These are phyloP conservation scores for Drosophila falleni DNA, from an alignment of 2,888 invertebrate genomes.

Conservation along the genomic window DNA sequence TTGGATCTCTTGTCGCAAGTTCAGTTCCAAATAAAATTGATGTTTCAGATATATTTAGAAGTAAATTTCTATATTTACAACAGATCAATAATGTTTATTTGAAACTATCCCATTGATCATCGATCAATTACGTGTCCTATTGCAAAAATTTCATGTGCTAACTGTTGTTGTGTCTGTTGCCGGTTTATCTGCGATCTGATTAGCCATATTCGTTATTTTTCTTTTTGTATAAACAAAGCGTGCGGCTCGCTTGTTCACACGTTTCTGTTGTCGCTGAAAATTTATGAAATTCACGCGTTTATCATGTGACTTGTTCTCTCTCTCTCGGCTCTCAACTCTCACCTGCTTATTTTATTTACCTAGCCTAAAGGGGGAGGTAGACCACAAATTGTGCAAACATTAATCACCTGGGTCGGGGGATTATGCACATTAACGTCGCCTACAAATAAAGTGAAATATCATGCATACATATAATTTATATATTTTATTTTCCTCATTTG, in stretches of 20 bases:
- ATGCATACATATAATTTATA: neutral
- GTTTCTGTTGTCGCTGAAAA: constrained; percentile 65
- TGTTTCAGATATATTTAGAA: constrained; percentile 31
- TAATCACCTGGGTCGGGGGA: constrained; percentile 44
- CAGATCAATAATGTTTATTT: constrained; percentile 20
- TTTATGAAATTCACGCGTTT: constrained; percentile 67
- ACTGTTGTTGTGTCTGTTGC: constrained; percentile 27
- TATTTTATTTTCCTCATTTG: constrained; percentile 12
- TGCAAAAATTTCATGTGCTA: constrained; percentile 18
- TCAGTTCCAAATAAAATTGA: constrained; percentile 22
- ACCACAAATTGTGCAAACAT: constrained; percentile 61
- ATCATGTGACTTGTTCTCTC: constrained; percentile 67
- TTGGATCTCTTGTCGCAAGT: constrained; percentile 21
- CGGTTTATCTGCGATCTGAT: constrained; percentile 69
- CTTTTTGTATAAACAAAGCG: constrained; percentile 51
- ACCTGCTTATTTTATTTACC: constrained; percentile 23
- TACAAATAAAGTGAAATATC: constrained; percentile 21
- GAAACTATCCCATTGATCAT: constrained; percentile 7
- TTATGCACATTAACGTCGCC: constrained; percentile 45
- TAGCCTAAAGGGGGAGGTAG: constrained; percentile 3
- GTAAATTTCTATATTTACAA: constrained; percentile 23
- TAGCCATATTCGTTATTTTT: constrained; percentile 33
- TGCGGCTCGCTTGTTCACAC: constrained; percentile 68
- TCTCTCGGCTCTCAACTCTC: constrained; percentile 1
- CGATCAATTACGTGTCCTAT: constrained; percentile 24